A percentile compares a stretch with the other conserved stretches of the same genome.
Evolutionary conservation across 2,888 invertebrate species (phyloP).

Genomic region (Watsonalla binaria): DNA sequence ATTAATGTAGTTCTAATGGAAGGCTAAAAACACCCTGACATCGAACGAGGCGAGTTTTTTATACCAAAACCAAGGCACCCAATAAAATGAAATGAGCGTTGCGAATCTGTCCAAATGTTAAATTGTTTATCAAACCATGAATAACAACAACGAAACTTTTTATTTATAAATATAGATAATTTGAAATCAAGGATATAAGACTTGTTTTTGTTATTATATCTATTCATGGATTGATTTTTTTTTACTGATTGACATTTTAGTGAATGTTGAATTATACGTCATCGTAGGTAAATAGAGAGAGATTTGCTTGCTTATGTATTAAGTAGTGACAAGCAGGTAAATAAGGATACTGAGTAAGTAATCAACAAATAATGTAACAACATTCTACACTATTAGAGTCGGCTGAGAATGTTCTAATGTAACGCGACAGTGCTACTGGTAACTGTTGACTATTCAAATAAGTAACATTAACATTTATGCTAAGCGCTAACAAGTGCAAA

Average conservation of each 20-base stretch:
- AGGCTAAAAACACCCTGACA: neutral
- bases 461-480: neutral
- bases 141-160: conserved; percentile 14
- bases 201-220: neutral
- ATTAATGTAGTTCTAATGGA: neutral
- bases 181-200: neutral
- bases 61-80: conserved; percentile 6
- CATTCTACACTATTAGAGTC: neutral
- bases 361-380: too few relatives aligned
- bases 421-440: too few relatives aligned
- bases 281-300: too few relatives aligned
- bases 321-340: too few relatives aligned
- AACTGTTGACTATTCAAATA: too few relatives aligned
- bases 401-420: neutral
- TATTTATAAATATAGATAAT: neutral
- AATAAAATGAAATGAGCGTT: conserved; percentile 6
- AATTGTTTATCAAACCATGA: conserved; percentile 16
- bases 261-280: too few relatives aligned
- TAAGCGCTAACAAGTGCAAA: neutral
- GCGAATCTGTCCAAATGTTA: conserved; percentile 11
- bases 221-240: too few relatives aligned
- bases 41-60: neutral
- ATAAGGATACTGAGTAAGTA: too few relatives aligned
- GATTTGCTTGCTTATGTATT: too few relatives aligned
- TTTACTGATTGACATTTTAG: too few relatives aligned